Conservation (phyloP, 1,140 invertebrate genomes). For the Cydia fagiglandana region DNA sequence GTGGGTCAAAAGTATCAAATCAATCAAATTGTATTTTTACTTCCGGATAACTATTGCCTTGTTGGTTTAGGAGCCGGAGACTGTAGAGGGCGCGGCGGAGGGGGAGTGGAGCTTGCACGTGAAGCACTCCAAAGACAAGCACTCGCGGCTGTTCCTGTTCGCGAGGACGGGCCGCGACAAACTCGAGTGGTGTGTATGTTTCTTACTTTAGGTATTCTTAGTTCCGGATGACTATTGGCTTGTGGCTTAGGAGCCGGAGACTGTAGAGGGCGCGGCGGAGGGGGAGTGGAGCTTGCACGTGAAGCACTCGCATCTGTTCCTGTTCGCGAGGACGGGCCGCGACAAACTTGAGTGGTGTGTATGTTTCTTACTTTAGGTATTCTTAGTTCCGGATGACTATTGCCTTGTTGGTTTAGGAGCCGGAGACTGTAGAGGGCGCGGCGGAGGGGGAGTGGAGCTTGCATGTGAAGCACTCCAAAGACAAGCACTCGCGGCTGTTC, state of each 20-base stretch:
- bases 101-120: constrained; percentile 72
- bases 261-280: constrained; percentile 53
- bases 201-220: no score
- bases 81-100: constrained; percentile 53
- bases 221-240: not conserved
- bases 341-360: constrained; percentile 75
- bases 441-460: constrained; percentile 69
- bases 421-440: constrained; percentile 52
- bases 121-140: constrained; percentile 59
- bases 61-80: constrained; percentile 53
- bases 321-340: constrained; percentile 72
- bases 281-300: constrained; percentile 72
- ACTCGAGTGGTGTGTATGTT: constrained; percentile 64
- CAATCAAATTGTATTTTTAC: no score
- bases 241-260: constrained; percentile 52
- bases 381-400: not conserved
- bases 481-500: constrained; percentile 65
- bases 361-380: not conserved
- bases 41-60: not conserved
- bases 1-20: no score
- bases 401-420: constrained; percentile 44
- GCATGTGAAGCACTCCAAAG: constrained; percentile 61
- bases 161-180: constrained; percentile 74
- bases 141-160: constrained; percentile 69
- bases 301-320: constrained; percentile 62